These are phyloP conservation scores for Gila robusta DNA, from an alignment of 2,797 vertebrate species.

Conservation along the genomic window DNA sequence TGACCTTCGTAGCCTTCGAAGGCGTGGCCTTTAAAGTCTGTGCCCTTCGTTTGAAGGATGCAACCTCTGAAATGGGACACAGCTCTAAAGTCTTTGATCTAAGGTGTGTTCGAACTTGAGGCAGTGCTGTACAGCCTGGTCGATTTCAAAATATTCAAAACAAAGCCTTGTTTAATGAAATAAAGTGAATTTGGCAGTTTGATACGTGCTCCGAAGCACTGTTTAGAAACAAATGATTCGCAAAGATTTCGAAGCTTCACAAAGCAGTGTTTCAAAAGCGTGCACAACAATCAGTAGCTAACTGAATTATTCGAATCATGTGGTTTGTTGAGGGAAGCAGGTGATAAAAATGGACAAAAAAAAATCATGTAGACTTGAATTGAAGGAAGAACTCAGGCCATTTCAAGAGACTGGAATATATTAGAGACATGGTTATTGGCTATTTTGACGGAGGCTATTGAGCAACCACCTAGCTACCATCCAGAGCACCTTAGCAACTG, in stretches of 20 bases:
- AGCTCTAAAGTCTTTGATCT: not conserved
- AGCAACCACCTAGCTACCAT: not conserved
- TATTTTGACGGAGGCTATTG: not conserved
- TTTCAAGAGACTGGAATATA: not conserved
- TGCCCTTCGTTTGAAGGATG: not conserved
- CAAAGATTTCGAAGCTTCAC: not conserved
- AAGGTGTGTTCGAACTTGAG: not conserved
- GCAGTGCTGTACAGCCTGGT: not conserved
- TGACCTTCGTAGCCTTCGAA: not conserved
- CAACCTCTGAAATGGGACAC: not conserved
- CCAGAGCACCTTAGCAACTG: not conserved
- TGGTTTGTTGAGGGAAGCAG: not conserved
- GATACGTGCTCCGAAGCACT: not conserved
- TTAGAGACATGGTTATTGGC: not conserved
- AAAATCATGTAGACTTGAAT: not conserved
- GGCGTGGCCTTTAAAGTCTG: too few species aligned
- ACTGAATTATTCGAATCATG: not conserved
- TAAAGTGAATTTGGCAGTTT: not conserved
- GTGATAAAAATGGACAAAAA: not conserved
- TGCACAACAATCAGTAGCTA: not conserved
- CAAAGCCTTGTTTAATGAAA: not conserved
- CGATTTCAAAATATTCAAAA: not conserved
- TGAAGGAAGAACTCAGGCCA: not conserved
- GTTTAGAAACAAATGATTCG: not conserved
- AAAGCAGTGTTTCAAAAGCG: not conserved